phyloP scores from a whole-genome alignment of 2,888 invertebrate genomes.

The Chymomyza caudatula region DNA sequence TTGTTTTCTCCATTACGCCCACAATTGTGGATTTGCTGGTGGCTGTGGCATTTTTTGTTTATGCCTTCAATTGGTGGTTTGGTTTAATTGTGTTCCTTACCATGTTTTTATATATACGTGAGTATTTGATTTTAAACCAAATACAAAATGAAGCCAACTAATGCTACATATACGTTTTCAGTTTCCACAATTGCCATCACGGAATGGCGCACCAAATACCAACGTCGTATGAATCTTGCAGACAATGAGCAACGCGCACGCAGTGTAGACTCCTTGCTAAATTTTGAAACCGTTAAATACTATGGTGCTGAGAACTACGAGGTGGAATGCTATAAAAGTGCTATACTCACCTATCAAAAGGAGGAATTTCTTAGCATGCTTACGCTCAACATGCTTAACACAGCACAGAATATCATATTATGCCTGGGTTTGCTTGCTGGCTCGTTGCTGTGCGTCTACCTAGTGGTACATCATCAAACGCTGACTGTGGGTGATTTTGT shows the following conservation, averaged over 20 bases:
- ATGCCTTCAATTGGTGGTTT: constrained; percentile 94
- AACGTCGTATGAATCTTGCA: constrained; percentile 94
- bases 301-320: constrained; percentile 97
- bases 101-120: constrained; percentile 95
- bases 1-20: constrained; percentile 94
- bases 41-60: constrained; percentile 92
- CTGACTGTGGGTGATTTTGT: constrained; percentile 97
- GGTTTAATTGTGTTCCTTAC: constrained; percentile 96
- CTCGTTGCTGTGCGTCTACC: constrained; percentile 91
- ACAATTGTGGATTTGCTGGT: constrained; percentile 95
- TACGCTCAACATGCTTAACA: constrained; percentile 93
- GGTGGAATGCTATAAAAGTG: constrained; percentile 88
- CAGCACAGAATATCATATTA: constrained; percentile 93
- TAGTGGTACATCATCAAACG: constrained; percentile 85
- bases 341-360: constrained; percentile 91
- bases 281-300: constrained; percentile 99
- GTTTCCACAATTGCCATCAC: constrained; percentile 91
- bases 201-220: constrained; percentile 98
- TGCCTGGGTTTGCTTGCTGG: constrained; percentile 91
- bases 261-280: constrained; percentile 96
- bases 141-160: neutral
- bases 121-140: constrained; percentile 77
- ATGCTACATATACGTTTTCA: constrained; percentile 49
- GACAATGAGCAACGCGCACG: constrained; percentile 95
- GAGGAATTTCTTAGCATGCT: constrained; percentile 94